Evolutionary conservation across 1,140 invertebrate species (phyloP).

Genomic region (Ceratina australensis): DNA sequence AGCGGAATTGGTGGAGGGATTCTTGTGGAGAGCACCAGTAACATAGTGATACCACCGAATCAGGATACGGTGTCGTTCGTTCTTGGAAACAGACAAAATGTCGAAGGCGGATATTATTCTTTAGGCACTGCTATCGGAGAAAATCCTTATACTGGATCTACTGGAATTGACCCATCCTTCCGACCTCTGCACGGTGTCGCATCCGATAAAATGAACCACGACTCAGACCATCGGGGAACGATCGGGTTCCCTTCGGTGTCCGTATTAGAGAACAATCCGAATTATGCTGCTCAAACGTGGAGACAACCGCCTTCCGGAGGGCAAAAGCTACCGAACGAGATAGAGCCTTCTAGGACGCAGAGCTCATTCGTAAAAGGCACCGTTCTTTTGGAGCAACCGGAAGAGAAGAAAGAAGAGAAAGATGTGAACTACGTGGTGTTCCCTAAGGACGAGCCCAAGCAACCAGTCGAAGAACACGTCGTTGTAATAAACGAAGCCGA

Average conservation of each 20-base stretch:
- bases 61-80: slow-evolving; percentile 84
- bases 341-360: slow-evolving; percentile 32
- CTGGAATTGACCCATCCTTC: slow-evolving; percentile 65
- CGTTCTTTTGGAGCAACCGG: slow-evolving; percentile 4
- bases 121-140: slow-evolving; percentile 75
- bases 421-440: slow-evolving; percentile 59
- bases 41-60: slow-evolving; percentile 82
- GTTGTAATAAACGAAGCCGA: slow-evolving; percentile 74
- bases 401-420: slow-evolving; percentile 37
- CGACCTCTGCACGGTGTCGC: slow-evolving; percentile 59
- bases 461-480: slow-evolving; percentile 70
- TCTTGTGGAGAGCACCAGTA: slow-evolving; percentile 80
- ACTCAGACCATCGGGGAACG: slow-evolving; percentile 35
- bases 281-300: slow-evolving; percentile 62
- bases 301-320: slow-evolving; percentile 30
- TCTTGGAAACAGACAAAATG: slow-evolving; percentile 82
- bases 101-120: slow-evolving; percentile 79
- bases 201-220: slow-evolving; percentile 15
- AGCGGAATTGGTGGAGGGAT: slow-evolving; percentile 41
- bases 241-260: slow-evolving; percentile 62
- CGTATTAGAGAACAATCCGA: slow-evolving; percentile 50
- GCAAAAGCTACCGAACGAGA: slow-evolving; percentile 37
- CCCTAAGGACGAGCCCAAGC: slow-evolving; percentile 45
- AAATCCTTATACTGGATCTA: slow-evolving; percentile 72
- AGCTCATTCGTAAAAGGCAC: slow-evolving; percentile 19